phyloP scores from a whole-genome alignment of 2,113 vertebrate genomes.

The Numida meleagris region DNA sequence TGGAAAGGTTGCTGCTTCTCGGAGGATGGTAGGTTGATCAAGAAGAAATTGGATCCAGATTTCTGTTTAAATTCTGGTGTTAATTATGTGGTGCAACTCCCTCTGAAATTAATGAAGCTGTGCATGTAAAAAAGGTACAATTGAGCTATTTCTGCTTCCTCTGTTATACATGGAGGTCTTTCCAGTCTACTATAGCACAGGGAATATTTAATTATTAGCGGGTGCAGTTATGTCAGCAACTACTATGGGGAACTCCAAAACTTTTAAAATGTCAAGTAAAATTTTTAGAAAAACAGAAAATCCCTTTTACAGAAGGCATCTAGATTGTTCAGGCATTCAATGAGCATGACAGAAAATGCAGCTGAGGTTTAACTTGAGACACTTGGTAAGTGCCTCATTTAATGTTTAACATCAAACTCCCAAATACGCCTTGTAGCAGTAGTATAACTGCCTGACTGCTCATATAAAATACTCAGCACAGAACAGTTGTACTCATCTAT shows the following conservation, averaged over 20 bases:
- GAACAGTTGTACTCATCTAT: background rate
- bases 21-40: conserved; percentile 1
- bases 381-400: background rate
- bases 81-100: conserved; percentile 48
- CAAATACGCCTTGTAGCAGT: conserved; percentile 10
- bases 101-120: conserved; percentile 55
- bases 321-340: background rate
- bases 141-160: conserved; percentile 39
- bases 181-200: conserved; percentile 37
- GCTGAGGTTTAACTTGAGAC: background rate
- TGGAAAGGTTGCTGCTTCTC: conserved; percentile 15
- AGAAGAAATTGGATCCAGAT: conserved; percentile 54
- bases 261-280: background rate
- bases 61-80: conserved; percentile 45
- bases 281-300: conserved; percentile 11
- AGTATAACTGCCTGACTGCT: background rate
- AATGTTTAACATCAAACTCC: background rate
- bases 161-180: conserved; percentile 24
- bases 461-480: background rate
- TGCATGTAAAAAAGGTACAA: background rate
- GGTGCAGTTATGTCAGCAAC: conserved; percentile 3
- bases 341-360: background rate
- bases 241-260: background rate
- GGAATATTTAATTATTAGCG: conserved; percentile 35
- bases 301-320: background rate